Conservation (phyloP, 2,797 vertebrate genomes). For the Pangasius krempfi region DNA sequence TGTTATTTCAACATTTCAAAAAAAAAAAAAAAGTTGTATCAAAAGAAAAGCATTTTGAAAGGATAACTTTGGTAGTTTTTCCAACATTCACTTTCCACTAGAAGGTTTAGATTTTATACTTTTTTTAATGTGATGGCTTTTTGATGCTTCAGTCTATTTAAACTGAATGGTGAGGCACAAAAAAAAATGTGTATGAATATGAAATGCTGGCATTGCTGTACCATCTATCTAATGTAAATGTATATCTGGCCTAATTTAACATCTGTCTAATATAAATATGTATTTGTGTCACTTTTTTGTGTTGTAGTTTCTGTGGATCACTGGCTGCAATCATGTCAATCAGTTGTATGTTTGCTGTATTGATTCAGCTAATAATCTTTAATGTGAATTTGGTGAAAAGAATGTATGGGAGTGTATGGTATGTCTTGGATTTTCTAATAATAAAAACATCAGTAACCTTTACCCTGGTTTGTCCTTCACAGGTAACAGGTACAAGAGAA, state of each 20-base stretch:
- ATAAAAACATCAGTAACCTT: slow-evolving; percentile 66
- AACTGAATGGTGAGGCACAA: not conserved
- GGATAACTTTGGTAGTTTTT: not conserved
- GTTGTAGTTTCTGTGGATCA: not conserved
- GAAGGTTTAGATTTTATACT: slow-evolving; percentile 29
- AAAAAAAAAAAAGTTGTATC: slow-evolving; percentile 14
- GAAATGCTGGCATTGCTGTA: slow-evolving; percentile 26
- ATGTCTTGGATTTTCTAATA: slow-evolving; percentile 52
- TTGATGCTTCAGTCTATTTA: slow-evolving; percentile 30
- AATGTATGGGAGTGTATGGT: slow-evolving; percentile 17
- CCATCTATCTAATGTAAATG: not conserved
- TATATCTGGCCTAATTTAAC: not conserved
- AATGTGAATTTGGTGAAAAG: slow-evolving; percentile 34
- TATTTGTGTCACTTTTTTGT: not conserved
- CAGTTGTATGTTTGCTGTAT: slow-evolving; percentile 18
- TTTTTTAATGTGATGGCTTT: slow-evolving; percentile 9
- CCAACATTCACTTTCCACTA: not conserved
- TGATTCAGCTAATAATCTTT: slow-evolving; percentile 4
- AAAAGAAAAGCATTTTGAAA: not conserved
- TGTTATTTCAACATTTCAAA: not conserved
- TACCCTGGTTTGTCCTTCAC: not conserved
- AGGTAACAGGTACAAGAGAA: not conserved
- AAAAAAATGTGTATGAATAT: slow-evolving; percentile 1
- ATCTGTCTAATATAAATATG: slow-evolving; percentile 2
- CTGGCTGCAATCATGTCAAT: slow-evolving; percentile 8